A percentile compares a stretch with the other conserved stretches of the same genome.
These are phyloP conservation scores for Molossus alvarezi DNA, from an alignment of 2,797 vertebrate species.

Conservation along the genomic window DNA sequence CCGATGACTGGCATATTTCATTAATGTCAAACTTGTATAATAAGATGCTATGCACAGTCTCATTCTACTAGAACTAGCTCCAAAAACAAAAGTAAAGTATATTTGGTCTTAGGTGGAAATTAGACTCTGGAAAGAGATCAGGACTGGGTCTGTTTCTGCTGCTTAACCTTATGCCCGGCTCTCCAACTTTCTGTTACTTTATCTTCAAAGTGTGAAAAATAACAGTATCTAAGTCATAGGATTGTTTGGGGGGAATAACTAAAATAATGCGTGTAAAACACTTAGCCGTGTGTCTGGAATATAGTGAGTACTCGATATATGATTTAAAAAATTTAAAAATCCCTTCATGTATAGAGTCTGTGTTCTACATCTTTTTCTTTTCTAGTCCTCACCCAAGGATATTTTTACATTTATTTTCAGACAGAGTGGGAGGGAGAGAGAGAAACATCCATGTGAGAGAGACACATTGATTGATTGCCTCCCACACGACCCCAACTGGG, in stretches of 20 bases:
- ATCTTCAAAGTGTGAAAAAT: constrained; percentile 34
- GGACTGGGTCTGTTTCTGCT: constrained; percentile 6
- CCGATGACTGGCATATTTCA: background rate
- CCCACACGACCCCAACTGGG: too few species aligned
- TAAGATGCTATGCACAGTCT: background rate
- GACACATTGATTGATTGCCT: too few species aligned
- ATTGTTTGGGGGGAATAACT: constrained; percentile 36
- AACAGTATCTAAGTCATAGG: background rate
- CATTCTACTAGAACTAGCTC: background rate
- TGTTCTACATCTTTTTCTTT: background rate
- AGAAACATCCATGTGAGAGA: too few species aligned
- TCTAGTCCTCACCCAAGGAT: too few species aligned
- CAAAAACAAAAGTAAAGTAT: background rate
- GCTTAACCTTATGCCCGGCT: background rate
- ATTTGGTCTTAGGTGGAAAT: constrained; percentile 15
- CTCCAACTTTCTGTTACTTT: background rate
- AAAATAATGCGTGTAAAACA: background rate
- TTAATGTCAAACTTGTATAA: background rate
- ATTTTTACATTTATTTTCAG: too few species aligned
- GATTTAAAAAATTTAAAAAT: background rate
- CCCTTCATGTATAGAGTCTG: background rate
- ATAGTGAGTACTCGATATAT: background rate
- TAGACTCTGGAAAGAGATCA: background rate
- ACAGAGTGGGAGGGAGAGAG: too few species aligned
- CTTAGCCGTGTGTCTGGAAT: background rate